Conservation (phyloP, 2,797 vertebrate species). For the Oreortyx pictus region DNA sequence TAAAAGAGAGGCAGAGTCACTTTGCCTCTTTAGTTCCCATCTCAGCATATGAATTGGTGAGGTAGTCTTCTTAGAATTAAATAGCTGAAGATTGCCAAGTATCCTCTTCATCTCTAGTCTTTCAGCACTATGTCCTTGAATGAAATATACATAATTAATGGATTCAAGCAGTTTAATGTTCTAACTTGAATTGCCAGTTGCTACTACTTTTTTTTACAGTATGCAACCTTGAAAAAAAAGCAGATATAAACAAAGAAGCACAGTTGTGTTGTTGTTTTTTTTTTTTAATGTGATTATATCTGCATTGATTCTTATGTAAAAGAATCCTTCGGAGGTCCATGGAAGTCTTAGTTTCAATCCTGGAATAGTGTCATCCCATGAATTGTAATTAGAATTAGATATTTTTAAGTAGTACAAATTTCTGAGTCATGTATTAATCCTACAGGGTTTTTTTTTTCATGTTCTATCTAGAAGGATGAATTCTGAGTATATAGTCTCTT, state of each 20-base stretch:
- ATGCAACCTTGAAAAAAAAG: neutral
- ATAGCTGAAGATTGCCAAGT: neutral
- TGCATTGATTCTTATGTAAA: neutral
- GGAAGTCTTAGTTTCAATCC: neutral
- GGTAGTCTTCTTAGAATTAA: neutral
- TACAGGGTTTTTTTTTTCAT: neutral
- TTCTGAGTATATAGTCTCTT: neutral
- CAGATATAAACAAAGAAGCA: neutral
- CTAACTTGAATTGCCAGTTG: neutral
- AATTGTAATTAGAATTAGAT: neutral
- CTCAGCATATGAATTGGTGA: neutral
- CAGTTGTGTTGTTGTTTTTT: neutral
- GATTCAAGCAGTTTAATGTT: neutral
- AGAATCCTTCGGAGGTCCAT: neutral
- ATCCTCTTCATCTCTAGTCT: neutral
- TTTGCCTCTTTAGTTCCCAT: neutral
- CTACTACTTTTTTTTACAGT: neutral
- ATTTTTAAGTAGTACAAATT: neutral
- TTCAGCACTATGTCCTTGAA: neutral
- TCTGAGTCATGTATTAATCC: neutral
- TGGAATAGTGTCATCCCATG: neutral
- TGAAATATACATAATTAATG: neutral
- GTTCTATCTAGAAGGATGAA: neutral
- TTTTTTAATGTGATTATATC: neutral
- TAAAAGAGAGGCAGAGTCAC: neutral